phyloP scores from a whole-genome alignment of 35 echinoderm and acorn worm genomes.

The Stichopus chloronotus region DNA sequence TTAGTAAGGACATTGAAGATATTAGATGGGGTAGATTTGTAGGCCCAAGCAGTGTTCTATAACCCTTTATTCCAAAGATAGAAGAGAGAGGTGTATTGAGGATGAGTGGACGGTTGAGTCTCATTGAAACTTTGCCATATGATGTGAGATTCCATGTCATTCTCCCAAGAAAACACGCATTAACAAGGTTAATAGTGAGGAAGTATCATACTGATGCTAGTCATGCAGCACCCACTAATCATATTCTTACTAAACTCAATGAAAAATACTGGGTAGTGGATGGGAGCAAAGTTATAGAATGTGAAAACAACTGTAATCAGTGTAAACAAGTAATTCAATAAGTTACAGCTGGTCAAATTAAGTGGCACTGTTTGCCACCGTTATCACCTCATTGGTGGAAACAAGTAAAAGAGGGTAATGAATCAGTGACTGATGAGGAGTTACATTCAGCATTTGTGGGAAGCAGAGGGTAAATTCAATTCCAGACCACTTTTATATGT shows the following conservation, averaged over 20 bases:
- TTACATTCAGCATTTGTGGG: conserved; percentile 41
- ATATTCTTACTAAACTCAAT: conserved; percentile 18
- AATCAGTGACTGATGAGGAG: conserved; percentile 53
- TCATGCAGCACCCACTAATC: conserved; percentile 18
- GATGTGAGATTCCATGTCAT: conserved; percentile 41
- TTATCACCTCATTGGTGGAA: conserved; percentile 17
- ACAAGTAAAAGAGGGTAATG: conserved; percentile 36
- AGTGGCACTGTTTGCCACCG: conserved; percentile 32
- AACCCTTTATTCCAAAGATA: conserved; percentile 24
- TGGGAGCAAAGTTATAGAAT: conserved; percentile 32
- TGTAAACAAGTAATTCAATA: conserved; percentile 44
- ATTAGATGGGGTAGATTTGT: conserved; percentile 13
- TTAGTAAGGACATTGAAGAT: background rate
- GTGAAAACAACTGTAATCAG: conserved; percentile 37
- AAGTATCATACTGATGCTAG: conserved; percentile 33
- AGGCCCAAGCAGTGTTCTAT: conserved; percentile 25
- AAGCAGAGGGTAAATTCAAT: conserved; percentile 51
- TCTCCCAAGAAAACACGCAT: conserved; percentile 46
- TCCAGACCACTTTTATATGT: conserved; percentile 48
- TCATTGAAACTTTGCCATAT: conserved; percentile 59
- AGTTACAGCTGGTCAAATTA: conserved; percentile 27
- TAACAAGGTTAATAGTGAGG: conserved; percentile 45
- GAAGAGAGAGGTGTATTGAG: conserved; percentile 31
- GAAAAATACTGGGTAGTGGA: conserved; percentile 27
- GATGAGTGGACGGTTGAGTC: conserved; percentile 41